phyloP scores from a whole-genome alignment of 2,888 invertebrate genomes.

The Xanthia togata region DNA sequence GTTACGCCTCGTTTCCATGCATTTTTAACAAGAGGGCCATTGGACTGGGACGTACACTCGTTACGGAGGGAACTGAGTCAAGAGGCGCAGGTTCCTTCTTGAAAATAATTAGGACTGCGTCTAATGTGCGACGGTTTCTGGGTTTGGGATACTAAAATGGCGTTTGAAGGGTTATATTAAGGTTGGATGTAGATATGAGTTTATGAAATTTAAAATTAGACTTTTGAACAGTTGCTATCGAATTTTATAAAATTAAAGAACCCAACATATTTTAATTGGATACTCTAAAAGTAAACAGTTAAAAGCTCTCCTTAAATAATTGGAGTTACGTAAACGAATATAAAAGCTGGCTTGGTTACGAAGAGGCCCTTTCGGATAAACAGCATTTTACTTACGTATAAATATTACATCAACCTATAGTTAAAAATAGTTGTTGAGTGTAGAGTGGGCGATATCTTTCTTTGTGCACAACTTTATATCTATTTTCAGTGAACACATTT shows the following conservation, averaged over 20 bases:
- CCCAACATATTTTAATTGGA: neutral
- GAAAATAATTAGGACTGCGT: slow-evolving; percentile 66
- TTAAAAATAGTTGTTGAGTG: neutral
- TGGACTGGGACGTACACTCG: slow-evolving; percentile 66
- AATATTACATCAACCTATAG: slow-evolving; percentile 1
- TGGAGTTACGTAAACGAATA: neutral
- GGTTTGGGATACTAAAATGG: slow-evolving; percentile 12
- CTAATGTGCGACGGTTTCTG: slow-evolving; percentile 45
- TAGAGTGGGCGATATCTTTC: slow-evolving; percentile 5
- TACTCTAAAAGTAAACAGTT: neutral
- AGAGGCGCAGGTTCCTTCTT: slow-evolving; percentile 62
- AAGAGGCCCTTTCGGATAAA: neutral
- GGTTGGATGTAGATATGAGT: neutral
- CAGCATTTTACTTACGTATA: neutral
- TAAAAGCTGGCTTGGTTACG: neutral
- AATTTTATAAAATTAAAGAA: neutral
- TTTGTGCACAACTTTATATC: slow-evolving; percentile 1
- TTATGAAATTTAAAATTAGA: neutral
- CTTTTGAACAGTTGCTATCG: neutral
- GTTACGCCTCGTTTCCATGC: slow-evolving; percentile 74
- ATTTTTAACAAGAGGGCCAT: slow-evolving; percentile 76
- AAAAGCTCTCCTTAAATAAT: neutral
- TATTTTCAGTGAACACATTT: slow-evolving; percentile 23
- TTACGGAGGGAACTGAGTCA: slow-evolving; percentile 77
- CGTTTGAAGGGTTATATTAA: neutral